phyloP scores from a whole-genome alignment of 2,888 invertebrate species.

The Drosophila vallismaia region DNA sequence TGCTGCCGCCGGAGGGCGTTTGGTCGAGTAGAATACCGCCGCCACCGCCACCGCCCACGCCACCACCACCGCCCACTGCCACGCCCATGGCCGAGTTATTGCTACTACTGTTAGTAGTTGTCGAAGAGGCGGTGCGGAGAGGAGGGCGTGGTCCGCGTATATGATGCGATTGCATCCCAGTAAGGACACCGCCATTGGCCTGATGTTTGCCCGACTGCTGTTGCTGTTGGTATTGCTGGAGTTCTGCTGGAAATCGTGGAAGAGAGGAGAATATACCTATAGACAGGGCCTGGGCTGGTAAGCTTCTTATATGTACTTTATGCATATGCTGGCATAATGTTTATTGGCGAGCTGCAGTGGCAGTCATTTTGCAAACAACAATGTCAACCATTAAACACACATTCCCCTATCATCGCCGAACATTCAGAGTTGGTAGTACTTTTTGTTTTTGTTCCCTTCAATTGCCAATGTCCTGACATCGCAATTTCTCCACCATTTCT shows the following conservation, averaged over 20 bases:
- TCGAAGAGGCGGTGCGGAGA: conserved; percentile 83
- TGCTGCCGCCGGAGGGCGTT: conserved; percentile 82
- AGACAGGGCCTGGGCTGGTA: conserved; percentile 30
- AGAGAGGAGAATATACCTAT: neutral
- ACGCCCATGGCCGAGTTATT: conserved; percentile 50
- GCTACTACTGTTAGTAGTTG: conserved; percentile 63
- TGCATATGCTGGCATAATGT: conserved; percentile 75
- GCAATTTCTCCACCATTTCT: conserved; percentile 1
- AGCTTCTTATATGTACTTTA: conserved; percentile 66
- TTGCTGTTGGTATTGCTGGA: conserved; percentile 77
- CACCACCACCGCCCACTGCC: conserved; percentile 49
- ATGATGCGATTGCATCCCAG: conserved; percentile 79
- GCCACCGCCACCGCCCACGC: conserved; percentile 40
- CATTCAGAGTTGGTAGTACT: conserved; percentile 56
- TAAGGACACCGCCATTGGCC: conserved; percentile 81
- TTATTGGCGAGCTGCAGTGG: conserved; percentile 50
- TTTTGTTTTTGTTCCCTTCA: conserved; percentile 56
- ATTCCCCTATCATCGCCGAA: conserved; percentile 43
- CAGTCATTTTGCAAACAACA: conserved; percentile 69
- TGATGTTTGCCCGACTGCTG: conserved; percentile 81
- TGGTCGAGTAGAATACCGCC: conserved; percentile 70
- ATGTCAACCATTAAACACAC: conserved; percentile 61
- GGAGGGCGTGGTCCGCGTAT: conserved; percentile 84
- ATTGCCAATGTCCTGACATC: conserved; percentile 41
- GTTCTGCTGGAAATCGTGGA: conserved; percentile 49